These are phyloP conservation scores for Lordiphosa mommai DNA, from an alignment of 1,140 invertebrate species.

Conservation along the genomic window DNA sequence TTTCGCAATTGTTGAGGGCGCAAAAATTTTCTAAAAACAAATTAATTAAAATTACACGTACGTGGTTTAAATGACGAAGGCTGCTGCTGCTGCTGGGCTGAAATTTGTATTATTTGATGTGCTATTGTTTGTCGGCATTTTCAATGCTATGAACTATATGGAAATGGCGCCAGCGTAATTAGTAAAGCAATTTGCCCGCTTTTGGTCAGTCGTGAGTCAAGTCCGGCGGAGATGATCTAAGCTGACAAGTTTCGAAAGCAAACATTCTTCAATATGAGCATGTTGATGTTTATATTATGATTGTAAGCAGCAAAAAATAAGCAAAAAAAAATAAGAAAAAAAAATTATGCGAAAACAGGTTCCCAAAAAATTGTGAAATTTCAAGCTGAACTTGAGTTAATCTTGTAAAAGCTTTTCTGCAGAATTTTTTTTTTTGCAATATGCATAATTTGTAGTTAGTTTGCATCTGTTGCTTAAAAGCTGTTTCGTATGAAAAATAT, in stretches of 20 bases:
- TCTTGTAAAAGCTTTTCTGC: slow-evolving; percentile 27
- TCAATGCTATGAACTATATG: slow-evolving; percentile 31
- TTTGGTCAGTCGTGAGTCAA: slow-evolving; percentile 22
- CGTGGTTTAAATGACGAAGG: slow-evolving; percentile 38
- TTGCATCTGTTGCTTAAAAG: background rate
- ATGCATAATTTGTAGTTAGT: slow-evolving; percentile 8
- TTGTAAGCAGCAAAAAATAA: slow-evolving; percentile 14
- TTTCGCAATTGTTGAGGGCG: slow-evolving; percentile 30
- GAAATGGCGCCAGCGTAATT: slow-evolving; percentile 61
- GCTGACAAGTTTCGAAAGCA: slow-evolving; percentile 37
- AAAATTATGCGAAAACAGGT: slow-evolving; percentile 49
- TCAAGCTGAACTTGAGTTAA: slow-evolving; percentile 24
- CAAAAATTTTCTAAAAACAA: slow-evolving; percentile 46
- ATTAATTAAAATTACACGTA: slow-evolving; percentile 75
- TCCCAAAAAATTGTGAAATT: slow-evolving; percentile 16
- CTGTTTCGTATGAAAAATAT: slow-evolving; percentile 13
- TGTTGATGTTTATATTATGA: slow-evolving; percentile 39
- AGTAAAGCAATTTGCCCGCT: slow-evolving; percentile 49
- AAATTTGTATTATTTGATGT: slow-evolving; percentile 37
- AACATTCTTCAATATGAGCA: slow-evolving; percentile 16
- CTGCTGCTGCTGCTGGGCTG: slow-evolving; percentile 21
- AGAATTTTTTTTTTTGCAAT: slow-evolving; percentile 45
- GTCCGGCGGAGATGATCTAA: slow-evolving; percentile 48
- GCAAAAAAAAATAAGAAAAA: background rate
- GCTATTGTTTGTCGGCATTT: slow-evolving; percentile 34